phyloP scores from a whole-genome alignment of 2,888 invertebrate genomes.

The Trachelus iudaicus region DNA sequence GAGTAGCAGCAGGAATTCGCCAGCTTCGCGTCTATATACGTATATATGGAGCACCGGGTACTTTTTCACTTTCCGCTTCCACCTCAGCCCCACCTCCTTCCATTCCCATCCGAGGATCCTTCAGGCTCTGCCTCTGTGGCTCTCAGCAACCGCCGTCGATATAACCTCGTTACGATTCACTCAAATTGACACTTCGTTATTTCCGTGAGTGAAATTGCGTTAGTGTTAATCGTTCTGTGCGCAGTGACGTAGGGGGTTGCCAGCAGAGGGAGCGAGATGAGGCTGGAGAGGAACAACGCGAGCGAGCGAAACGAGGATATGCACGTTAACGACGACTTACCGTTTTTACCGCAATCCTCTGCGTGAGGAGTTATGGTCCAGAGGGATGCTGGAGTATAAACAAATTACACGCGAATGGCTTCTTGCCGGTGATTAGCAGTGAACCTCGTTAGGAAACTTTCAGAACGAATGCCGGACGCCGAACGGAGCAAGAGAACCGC shows the following conservation, averaged over 20 bases:
- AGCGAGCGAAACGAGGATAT: not conserved
- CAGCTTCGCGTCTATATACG: too few relatives aligned
- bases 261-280: too few relatives aligned
- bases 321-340: too few relatives aligned
- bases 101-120: too few relatives aligned
- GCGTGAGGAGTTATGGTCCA: slow-evolving; percentile 44
- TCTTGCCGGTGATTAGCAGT: slow-evolving; percentile 59
- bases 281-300: too few relatives aligned
- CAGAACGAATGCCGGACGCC: slow-evolving; percentile 22
- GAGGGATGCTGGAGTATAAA: slow-evolving; percentile 53
- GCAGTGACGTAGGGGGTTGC: slow-evolving; percentile 6
- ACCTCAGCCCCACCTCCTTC: not conserved
- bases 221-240: slow-evolving; percentile 18
- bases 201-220: slow-evolving; percentile 15
- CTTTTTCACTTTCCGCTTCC: not conserved
- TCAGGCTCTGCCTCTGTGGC: too few relatives aligned
- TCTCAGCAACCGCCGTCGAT: not conserved
- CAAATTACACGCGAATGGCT: slow-evolving; percentile 62
- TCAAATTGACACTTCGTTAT: slow-evolving; percentile 21
- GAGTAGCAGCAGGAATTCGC: too few relatives aligned
- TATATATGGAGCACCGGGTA: not conserved
- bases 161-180: slow-evolving; percentile 15
- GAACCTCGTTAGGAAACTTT: slow-evolving; percentile 59
- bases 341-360: too few relatives aligned
- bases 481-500: not conserved